Conservation (phyloP, 2,113 vertebrate genomes). For the Halichoeres trimaculatus region DNA sequence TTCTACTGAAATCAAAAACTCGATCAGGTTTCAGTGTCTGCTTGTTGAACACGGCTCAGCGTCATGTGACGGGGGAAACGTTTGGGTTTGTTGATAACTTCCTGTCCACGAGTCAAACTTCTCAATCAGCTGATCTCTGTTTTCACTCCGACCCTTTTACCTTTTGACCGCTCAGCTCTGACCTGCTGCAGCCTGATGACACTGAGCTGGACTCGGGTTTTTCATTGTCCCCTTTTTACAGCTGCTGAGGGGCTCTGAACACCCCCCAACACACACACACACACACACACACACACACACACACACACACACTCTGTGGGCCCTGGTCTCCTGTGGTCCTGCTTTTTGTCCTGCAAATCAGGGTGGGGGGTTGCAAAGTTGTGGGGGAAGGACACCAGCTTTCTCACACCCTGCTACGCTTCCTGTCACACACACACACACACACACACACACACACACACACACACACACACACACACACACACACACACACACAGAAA, state of each 20-base stretch:
- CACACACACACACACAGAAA: no score
- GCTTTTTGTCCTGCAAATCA: constrained; percentile 68
- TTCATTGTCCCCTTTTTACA: constrained; percentile 21
- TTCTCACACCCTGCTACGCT: constrained; percentile 47
- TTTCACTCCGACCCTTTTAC: background rate
- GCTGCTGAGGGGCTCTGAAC: background rate
- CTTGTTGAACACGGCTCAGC: no score
- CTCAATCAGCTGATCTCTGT: background rate
- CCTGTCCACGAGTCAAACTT: no score
- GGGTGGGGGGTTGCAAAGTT: constrained; percentile 40
- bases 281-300: no score
- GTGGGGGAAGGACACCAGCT: constrained; percentile 47
- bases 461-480: no score
- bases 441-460: no score
- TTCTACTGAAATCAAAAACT: no score
- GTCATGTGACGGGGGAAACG: no score
- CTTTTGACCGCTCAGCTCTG: background rate
- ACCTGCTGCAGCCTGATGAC: background rate
- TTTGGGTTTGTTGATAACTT: no score
- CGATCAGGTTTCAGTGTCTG: no score
- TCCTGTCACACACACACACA: constrained; percentile 47
- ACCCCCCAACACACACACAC: no score
- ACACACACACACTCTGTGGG: constrained; percentile 32
- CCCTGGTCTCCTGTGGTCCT: constrained; percentile 16
- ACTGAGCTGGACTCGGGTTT: constrained; percentile 1